Evolutionary conservation across 1,140 invertebrate genomes (phyloP).

Genomic region (Ostrea edulis): DNA sequence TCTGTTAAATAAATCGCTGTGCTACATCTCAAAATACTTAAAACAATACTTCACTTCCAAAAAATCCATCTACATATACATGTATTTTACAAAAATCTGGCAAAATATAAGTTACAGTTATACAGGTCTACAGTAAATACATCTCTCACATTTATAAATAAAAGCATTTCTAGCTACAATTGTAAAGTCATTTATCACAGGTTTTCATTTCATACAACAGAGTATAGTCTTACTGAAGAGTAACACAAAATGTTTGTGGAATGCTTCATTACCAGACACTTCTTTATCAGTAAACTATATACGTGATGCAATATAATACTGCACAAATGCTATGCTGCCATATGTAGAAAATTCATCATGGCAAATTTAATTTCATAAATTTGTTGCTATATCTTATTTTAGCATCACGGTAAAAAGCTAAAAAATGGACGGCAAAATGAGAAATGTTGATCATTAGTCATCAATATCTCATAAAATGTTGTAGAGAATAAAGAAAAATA

Average conservation of each 20-base stretch:
- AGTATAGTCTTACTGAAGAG: not conserved
- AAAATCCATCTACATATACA: not conserved
- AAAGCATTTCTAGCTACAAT: slow-evolving; percentile 5
- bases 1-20: slow-evolving; percentile 14
- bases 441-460: not conserved
- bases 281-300: not conserved
- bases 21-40: slow-evolving; percentile 3
- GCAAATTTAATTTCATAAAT: not conserved
- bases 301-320: slow-evolving; percentile 21
- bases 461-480: slow-evolving; percentile 11
- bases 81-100: not conserved
- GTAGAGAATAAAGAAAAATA: not conserved
- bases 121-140: slow-evolving; percentile 20
- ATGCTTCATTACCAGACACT: not conserved
- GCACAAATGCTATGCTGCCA: slow-evolving; percentile 32
- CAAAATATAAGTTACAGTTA: slow-evolving; percentile 23
- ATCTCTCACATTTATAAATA: not conserved
- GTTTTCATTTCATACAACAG: not conserved
- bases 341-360: slow-evolving; percentile 13
- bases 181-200: slow-evolving; percentile 15
- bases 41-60: slow-evolving; percentile 1
- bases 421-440: slow-evolving; percentile 34
- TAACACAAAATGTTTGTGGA: not conserved
- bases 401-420: slow-evolving; percentile 5
- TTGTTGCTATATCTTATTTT: slow-evolving; percentile 17